These are phyloP conservation scores for Siniperca undulata DNA, from an alignment of 2,797 vertebrate genomes.

Conservation along the genomic window DNA sequence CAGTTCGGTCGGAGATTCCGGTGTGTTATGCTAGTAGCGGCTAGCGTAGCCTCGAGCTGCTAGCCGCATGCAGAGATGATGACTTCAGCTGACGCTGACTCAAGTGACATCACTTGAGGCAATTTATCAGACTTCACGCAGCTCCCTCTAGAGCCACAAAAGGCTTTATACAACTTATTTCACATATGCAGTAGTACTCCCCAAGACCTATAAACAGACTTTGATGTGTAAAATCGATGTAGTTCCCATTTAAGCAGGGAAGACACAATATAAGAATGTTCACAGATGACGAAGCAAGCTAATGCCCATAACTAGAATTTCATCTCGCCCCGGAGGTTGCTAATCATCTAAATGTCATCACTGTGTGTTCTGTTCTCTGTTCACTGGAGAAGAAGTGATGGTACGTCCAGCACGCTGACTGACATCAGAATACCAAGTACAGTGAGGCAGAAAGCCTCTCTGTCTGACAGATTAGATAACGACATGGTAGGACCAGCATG, in stretches of 20 bases:
- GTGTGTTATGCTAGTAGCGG: neutral
- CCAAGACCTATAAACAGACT: too few relatives aligned
- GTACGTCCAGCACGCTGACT: constrained; percentile 43
- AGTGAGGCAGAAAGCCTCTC: constrained; percentile 57
- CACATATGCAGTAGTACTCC: too few relatives aligned
- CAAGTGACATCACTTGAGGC: neutral
- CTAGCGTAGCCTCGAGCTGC: neutral
- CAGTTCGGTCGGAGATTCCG: neutral
- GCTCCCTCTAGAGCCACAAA: neutral
- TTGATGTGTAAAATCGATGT: neutral
- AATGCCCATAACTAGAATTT: neutral
- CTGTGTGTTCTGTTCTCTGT: constrained; percentile 60
- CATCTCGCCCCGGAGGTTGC: constrained; percentile 23
- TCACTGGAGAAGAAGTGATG: constrained; percentile 34
- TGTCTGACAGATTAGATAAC: constrained; percentile 57
- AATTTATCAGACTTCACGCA: neutral
- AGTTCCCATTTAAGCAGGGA: neutral
- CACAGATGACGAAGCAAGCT: neutral
- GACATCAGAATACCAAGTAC: constrained; percentile 68
- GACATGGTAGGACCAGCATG: constrained; percentile 25
- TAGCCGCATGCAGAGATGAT: neutral
- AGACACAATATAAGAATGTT: neutral
- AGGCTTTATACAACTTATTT: too few relatives aligned
- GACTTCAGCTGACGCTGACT: neutral
- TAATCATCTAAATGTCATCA: constrained; percentile 57